Conservation (phyloP, 2,888 invertebrate genomes). For the Apodemia duryi region DNA sequence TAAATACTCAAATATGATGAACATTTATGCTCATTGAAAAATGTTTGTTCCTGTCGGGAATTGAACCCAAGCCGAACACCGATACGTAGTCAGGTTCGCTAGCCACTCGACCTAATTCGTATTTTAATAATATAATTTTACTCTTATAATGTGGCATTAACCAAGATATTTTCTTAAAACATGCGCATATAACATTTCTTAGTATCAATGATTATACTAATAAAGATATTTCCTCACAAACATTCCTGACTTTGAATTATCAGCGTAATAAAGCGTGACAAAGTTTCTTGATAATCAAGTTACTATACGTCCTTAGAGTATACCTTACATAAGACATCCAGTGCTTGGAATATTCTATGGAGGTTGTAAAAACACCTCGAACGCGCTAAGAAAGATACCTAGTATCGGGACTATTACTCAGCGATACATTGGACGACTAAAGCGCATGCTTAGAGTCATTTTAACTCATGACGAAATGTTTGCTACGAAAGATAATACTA, state of each 20-base stretch:
- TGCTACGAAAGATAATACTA: constrained; percentile 17
- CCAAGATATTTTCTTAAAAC: not conserved
- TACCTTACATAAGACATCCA: constrained; percentile 23
- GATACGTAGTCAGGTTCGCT: too few species aligned
- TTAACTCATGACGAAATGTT: constrained; percentile 32
- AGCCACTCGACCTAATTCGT: too few species aligned
- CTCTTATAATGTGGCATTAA: not conserved
- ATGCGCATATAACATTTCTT: constrained; percentile 7
- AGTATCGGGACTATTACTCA: constrained; percentile 63
- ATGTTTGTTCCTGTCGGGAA: too few species aligned
- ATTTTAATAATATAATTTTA: too few species aligned
- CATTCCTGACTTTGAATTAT: constrained; percentile 13
- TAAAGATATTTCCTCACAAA: constrained; percentile 9
- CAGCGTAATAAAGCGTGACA: constrained; percentile 18
- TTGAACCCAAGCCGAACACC: too few species aligned
- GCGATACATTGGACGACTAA: constrained; percentile 49
- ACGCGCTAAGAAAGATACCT: constrained; percentile 51
- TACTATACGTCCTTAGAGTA: constrained; percentile 21
- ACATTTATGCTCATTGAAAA: too few species aligned
- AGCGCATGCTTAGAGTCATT: constrained; percentile 47
- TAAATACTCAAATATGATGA: too few species aligned
- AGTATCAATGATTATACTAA: not conserved
- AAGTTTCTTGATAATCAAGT: constrained; percentile 24
- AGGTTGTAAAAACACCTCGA: constrained; percentile 51
- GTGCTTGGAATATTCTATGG: constrained; percentile 23